phyloP scores from a whole-genome alignment of 2,797 vertebrate genomes.

The Aratinga solstitialis region DNA sequence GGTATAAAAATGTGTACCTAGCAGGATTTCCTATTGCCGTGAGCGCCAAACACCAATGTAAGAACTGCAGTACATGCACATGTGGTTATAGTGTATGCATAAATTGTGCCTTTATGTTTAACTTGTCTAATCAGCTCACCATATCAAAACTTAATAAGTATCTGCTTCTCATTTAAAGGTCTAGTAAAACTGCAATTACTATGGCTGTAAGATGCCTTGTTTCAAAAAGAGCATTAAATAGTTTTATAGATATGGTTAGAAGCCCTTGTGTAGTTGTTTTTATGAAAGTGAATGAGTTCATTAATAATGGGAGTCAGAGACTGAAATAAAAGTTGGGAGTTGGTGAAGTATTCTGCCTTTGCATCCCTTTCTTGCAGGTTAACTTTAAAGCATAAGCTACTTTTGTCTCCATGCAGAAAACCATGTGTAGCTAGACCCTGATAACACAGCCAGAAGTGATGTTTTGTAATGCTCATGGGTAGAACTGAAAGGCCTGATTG shows the following conservation, averaged over 20 bases:
- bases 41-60: neutral
- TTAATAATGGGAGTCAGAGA: slow-evolving; percentile 49
- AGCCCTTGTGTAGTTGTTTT: slow-evolving; percentile 67
- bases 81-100: slow-evolving; percentile 21
- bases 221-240: slow-evolving; percentile 71
- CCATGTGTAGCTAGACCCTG: neutral
- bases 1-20: slow-evolving; percentile 52
- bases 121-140: slow-evolving; percentile 72
- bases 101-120: slow-evolving; percentile 67
- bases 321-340: slow-evolving; percentile 36
- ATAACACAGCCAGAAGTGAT: neutral
- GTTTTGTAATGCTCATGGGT: neutral
- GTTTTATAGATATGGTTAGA: slow-evolving; percentile 73
- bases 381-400: neutral
- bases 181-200: slow-evolving; percentile 72
- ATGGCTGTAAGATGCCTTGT: slow-evolving; percentile 67
- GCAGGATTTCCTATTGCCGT: slow-evolving; percentile 24
- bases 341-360: neutral
- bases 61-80: slow-evolving; percentile 19
- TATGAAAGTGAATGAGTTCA: slow-evolving; percentile 67
- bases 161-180: slow-evolving; percentile 77
- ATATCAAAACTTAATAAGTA: slow-evolving; percentile 75
- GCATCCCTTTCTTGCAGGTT: neutral
- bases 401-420: neutral
- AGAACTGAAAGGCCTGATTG: neutral